Conservation (phyloP, 2,113 vertebrate species). For the Syngnathoides biaculeatus region DNA sequence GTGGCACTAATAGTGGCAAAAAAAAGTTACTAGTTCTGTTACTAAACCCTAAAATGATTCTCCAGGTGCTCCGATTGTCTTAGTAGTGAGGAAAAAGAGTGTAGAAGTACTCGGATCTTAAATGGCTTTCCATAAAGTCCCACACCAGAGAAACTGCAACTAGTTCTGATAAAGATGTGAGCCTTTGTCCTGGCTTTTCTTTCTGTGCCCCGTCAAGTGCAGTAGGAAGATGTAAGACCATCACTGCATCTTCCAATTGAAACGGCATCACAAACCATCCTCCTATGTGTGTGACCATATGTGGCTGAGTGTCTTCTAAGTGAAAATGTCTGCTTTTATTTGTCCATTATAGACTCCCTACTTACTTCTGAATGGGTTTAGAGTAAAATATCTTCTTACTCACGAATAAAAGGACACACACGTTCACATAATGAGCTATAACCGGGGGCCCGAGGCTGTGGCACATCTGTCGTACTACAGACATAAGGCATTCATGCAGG, state of each 20-base stretch:
- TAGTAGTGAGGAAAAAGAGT: too few relatives aligned
- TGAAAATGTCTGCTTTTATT: conserved; percentile 60
- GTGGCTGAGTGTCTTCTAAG: conserved; percentile 50
- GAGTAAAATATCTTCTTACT: conserved; percentile 17
- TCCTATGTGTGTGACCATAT: conserved; percentile 10
- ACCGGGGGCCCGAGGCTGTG: conserved; percentile 54
- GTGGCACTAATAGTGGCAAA: too few relatives aligned
- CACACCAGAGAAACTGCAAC: neutral
- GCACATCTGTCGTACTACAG: conserved; percentile 61
- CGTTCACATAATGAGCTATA: conserved; percentile 49
- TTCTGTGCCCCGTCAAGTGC: neutral
- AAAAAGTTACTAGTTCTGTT: too few relatives aligned
- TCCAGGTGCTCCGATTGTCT: too few relatives aligned
- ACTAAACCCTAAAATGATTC: too few relatives aligned
- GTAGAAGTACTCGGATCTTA: too few relatives aligned
- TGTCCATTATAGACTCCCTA: conserved; percentile 52
- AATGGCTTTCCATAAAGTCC: neutral
- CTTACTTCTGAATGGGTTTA: conserved; percentile 51
- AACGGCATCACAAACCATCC: conserved; percentile 47
- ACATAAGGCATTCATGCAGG: conserved; percentile 52
- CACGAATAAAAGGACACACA: conserved; percentile 15
- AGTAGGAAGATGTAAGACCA: neutral
- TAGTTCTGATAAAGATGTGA: neutral
- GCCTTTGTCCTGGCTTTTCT: too few relatives aligned
- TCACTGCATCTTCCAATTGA: conserved; percentile 1